phyloP scores from a whole-genome alignment of 2,888 invertebrate genomes.

The Zaprionus obscuricornis region DNA sequence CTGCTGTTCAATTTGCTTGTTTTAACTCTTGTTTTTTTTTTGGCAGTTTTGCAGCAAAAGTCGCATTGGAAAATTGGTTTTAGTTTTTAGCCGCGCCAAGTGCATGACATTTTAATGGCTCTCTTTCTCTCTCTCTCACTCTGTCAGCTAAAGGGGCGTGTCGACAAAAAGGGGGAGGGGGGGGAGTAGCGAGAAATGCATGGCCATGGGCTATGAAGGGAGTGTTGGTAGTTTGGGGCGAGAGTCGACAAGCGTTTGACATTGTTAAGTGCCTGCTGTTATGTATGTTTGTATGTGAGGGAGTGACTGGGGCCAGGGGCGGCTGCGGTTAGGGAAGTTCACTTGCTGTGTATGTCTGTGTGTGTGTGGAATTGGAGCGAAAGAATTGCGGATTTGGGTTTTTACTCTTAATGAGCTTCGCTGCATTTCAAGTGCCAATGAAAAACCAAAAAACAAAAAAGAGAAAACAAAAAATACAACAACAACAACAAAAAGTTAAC shows the following conservation, averaged over 20 bases:
- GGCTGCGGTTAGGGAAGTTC: too few species aligned
- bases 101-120: slow-evolving; percentile 74
- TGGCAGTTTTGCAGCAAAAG: slow-evolving; percentile 35
- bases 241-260: slow-evolving; percentile 42
- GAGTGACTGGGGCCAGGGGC: too few species aligned
- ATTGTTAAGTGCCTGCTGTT: slow-evolving; percentile 60
- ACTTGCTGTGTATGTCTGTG: not conserved
- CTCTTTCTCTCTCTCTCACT: slow-evolving; percentile 6
- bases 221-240: not conserved
- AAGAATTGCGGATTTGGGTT: slow-evolving; percentile 15
- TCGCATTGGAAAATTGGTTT: slow-evolving; percentile 60
- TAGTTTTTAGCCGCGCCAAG: slow-evolving; percentile 65
- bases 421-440: slow-evolving; percentile 32
- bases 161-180: not conserved
- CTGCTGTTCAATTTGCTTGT: slow-evolving; percentile 1
- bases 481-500: too few species aligned
- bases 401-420: slow-evolving; percentile 44
- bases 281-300: not conserved
- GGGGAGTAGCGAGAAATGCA: not conserved
- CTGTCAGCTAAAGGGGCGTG: slow-evolving; percentile 4
- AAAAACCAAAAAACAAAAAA: slow-evolving; percentile 7
- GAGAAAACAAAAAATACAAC: too few species aligned
- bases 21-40: slow-evolving; percentile 22
- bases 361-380: not conserved
- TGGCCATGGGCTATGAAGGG: not conserved